A percentile compares a stretch with the other conserved stretches of the same genome.
phyloP scores from a whole-genome alignment of 2,797 vertebrate species.

The Podargus strigoides region DNA sequence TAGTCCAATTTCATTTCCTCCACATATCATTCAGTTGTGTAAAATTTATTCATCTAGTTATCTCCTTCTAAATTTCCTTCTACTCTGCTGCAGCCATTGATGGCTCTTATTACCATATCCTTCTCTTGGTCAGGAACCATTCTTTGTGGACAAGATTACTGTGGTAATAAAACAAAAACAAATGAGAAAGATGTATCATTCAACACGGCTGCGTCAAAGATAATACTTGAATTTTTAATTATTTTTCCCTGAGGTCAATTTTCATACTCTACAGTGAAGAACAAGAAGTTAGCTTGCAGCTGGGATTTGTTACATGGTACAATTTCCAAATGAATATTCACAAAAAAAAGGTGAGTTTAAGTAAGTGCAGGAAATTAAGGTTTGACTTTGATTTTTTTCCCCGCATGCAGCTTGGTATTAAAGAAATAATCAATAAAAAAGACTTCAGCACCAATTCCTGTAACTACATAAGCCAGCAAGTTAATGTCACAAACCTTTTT shows the following conservation, averaged over 20 bases:
- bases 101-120: slow-evolving; percentile 5
- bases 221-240: background rate
- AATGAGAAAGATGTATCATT: background rate
- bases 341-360: background rate
- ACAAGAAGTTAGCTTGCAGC: background rate
- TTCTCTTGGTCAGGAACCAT: background rate
- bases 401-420: background rate
- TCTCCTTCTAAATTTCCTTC: slow-evolving; percentile 9
- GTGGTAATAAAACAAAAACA: background rate
- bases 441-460: background rate
- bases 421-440: background rate
- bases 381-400: background rate
- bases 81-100: background rate
- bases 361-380: background rate
- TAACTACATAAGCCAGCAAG: background rate
- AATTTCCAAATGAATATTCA: background rate
- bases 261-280: background rate
- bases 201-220: background rate
- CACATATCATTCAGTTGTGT: background rate
- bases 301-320: background rate
- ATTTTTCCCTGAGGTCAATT: background rate
- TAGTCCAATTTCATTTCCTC: background rate
- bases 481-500: background rate
- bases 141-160: background rate
- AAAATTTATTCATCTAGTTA: background rate